Conservation (phyloP, 2,888 invertebrate genomes). For the Athrips mouffetella region DNA sequence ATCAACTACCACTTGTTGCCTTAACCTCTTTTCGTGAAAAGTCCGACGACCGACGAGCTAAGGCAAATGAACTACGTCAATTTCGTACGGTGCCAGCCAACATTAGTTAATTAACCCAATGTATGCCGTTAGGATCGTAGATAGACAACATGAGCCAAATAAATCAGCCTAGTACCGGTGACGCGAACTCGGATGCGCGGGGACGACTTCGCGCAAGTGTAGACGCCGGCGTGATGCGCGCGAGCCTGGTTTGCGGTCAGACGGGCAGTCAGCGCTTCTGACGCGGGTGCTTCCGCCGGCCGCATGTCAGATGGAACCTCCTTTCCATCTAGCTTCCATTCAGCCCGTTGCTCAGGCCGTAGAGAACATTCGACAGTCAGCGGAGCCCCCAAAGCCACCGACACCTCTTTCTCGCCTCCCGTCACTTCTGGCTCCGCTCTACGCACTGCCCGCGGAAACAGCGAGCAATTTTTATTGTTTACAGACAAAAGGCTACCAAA, state of each 20-base stretch:
- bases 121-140: too few species aligned
- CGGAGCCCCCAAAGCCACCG: conserved; percentile 55
- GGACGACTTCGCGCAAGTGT: conserved; percentile 22
- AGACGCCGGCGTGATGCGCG: conserved; percentile 30
- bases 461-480: too few species aligned
- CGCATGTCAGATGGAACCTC: conserved; percentile 47
- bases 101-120: too few species aligned
- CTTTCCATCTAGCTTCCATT: conserved; percentile 48
- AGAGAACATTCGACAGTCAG: conserved; percentile 58
- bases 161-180: too few species aligned
- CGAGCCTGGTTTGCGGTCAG: conserved; percentile 43
- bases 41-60: too few species aligned
- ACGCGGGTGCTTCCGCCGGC: conserved; percentile 37
- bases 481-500: too few species aligned
- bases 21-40: too few species aligned
- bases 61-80: too few species aligned
- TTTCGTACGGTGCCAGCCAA: too few species aligned
- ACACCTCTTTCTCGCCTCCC: conserved; percentile 46
- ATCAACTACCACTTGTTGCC: too few species aligned
- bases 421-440: not conserved
- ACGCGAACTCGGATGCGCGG: conserved; percentile 11
- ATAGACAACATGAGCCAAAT: too few species aligned
- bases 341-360: conserved; percentile 49
- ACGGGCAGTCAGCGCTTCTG: conserved; percentile 27
- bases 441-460: conserved; percentile 22